Evolutionary conservation across 2,113 vertebrate genomes (phyloP).

Genomic region (Otis tarda): DNA sequence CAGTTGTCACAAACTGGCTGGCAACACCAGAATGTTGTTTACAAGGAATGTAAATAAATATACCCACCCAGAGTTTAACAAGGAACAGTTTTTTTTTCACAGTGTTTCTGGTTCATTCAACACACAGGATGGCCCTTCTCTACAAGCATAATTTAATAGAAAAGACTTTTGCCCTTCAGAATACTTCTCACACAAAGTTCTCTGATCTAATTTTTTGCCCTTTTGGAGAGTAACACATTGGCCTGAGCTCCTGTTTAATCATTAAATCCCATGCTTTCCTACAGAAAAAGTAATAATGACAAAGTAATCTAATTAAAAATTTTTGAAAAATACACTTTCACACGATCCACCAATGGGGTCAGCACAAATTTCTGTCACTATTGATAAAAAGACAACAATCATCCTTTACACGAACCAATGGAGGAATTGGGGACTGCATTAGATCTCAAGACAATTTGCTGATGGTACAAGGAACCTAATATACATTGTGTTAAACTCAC

Average conservation of each 20-base stretch:
- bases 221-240: neutral
- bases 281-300: neutral
- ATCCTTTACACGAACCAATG: neutral
- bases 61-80: neutral
- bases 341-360: neutral
- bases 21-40: neutral
- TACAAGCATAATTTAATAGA: neutral
- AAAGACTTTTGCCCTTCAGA: neutral
- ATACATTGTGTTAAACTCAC: neutral
- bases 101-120: neutral
- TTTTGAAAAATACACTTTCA: neutral
- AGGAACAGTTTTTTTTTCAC: neutral
- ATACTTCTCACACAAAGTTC: neutral
- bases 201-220: neutral
- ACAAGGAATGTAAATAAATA: neutral
- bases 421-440: neutral
- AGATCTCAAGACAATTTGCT: neutral
- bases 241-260: neutral
- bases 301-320: neutral
- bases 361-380: neutral
- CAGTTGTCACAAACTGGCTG: neutral
- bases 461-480: neutral
- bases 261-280: neutral
- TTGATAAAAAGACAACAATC: neutral
- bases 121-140: neutral